Base-by-base conservation (phyloP, 2,113 vertebrate species). In the Elephantulus edwardii region DNA sequence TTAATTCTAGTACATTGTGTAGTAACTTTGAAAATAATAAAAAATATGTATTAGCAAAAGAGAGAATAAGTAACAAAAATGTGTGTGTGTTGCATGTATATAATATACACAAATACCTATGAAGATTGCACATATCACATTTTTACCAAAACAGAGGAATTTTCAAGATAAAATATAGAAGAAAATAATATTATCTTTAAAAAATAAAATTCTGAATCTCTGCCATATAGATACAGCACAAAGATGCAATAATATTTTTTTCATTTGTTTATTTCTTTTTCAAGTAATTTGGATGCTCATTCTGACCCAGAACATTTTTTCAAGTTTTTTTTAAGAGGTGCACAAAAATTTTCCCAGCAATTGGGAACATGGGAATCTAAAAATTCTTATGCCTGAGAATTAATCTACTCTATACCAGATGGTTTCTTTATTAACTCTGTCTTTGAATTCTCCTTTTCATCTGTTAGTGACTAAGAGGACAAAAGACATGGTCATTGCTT, bases 361-460 rank as follows among this genome's bases (percentile, higher is more conserved):
- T 66, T 79, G 60, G 48, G 52, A 79, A 79, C 56, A 58, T 68
- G 33, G 17, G 56, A 86, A 88, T 91, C 79, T 60, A 40, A 89
- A 94, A 64, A 54, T 6, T 20, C n/a, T n/a, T n/a, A n/a, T 89
- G n/a, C 26, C 70, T 90, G 75, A 89, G 74, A 89, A 17, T 92
- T 77, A 54, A 87, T 86, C 35, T 4, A 68, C 22, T 66, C 14
- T 85, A 24, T 79, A 82, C 50, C 89, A 95, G 72, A 86, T 89
- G 72, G 42, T 89, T 95, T 95, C 68, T 8, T 12, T 33, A 74
- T 95, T 89, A 91, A 64, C n/a, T 88, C 52, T 91, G 60, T 64
- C 92, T 88, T 93, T 95, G 84, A 87, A 82, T 92, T 94, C 56
- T 7, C 80, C 62, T 90, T 89, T 91, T 81, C 90, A 24, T 17